Conservation (phyloP, 2,888 invertebrate genomes). For the Tuberolachnus salignus region DNA sequence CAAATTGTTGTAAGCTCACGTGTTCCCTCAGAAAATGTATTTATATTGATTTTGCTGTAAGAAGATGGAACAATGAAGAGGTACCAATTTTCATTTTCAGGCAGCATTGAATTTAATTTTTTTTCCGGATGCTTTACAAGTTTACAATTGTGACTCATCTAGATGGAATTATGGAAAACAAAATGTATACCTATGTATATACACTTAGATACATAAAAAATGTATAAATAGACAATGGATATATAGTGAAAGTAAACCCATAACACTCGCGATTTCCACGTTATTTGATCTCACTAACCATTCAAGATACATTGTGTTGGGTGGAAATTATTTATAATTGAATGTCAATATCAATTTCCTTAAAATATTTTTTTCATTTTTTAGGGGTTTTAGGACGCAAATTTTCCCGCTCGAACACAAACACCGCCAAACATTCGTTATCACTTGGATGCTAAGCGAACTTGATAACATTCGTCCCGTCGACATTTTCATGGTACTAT, state of each 20-base stretch:
- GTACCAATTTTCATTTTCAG: too few species aligned
- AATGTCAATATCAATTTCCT: background rate
- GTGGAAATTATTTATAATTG: background rate
- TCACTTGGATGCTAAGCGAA: constrained; percentile 51
- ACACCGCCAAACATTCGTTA: constrained; percentile 55
- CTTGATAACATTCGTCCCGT: constrained; percentile 50
- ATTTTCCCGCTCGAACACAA: constrained; percentile 51
- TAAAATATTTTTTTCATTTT: background rate
- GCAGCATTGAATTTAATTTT: too few species aligned
- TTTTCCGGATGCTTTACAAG: background rate
- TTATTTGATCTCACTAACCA: background rate
- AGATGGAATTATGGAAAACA: background rate
- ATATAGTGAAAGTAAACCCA: constrained; percentile 37
- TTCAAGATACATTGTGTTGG: background rate
- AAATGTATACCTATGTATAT: background rate
- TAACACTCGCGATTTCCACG: background rate
- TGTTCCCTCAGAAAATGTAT: too few species aligned
- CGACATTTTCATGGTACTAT: constrained; percentile 48
- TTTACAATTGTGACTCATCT: too few species aligned
- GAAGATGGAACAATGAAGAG: too few species aligned
- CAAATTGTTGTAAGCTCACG: too few species aligned
- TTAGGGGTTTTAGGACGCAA: background rate
- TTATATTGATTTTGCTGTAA: too few species aligned
- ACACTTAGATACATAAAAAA: background rate
- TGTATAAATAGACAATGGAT: background rate